These are phyloP conservation scores for Drosophila buzzatii DNA, from an alignment of 2,888 invertebrate species.

Conservation along the genomic window DNA sequence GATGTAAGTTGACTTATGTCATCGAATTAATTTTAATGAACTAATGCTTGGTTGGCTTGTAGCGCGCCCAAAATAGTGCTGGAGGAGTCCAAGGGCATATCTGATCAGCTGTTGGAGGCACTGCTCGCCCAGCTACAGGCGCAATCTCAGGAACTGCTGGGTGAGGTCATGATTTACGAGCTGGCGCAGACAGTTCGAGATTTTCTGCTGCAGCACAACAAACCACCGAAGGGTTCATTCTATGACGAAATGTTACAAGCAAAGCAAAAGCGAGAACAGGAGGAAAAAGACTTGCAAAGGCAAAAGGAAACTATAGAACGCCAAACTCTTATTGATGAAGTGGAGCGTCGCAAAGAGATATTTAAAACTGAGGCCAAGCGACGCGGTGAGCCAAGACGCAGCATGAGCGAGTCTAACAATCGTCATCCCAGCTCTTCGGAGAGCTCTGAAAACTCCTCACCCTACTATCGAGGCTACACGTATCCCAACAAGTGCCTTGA, in stretches of 20 bases:
- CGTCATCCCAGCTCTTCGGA: slow-evolving; percentile 87
- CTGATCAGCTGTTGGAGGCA: slow-evolving; percentile 88
- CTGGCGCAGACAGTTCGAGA: slow-evolving; percentile 92
- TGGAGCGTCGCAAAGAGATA: slow-evolving; percentile 92
- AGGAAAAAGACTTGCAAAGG: slow-evolving; percentile 88
- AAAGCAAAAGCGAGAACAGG: slow-evolving; percentile 88
- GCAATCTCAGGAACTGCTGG: slow-evolving; percentile 87
- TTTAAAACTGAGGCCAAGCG: slow-evolving; percentile 89
- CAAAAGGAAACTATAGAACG: slow-evolving; percentile 89
- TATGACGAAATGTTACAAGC: slow-evolving; percentile 95
- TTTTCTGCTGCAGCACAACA: slow-evolving; percentile 92
- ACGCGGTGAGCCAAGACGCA: slow-evolving; percentile 85
- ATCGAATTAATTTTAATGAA: background rate
- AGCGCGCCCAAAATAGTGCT: slow-evolving; percentile 90
- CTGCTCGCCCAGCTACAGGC: slow-evolving; percentile 88
- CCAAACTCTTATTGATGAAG: slow-evolving; percentile 90
- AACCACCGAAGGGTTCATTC: slow-evolving; percentile 92
- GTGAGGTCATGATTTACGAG: slow-evolving; percentile 95
- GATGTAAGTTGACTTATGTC: slow-evolving; percentile 87
- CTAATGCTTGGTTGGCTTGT: slow-evolving; percentile 57
- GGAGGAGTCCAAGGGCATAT: slow-evolving; percentile 92
- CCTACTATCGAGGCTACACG: slow-evolving; percentile 80
- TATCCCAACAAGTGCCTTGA: slow-evolving; percentile 85
- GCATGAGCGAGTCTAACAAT: slow-evolving; percentile 85
- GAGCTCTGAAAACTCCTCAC: slow-evolving; percentile 86